These are phyloP conservation scores for Lutjanus erythropterus DNA, from an alignment of 2,113 vertebrate genomes.

Conservation along the genomic window DNA sequence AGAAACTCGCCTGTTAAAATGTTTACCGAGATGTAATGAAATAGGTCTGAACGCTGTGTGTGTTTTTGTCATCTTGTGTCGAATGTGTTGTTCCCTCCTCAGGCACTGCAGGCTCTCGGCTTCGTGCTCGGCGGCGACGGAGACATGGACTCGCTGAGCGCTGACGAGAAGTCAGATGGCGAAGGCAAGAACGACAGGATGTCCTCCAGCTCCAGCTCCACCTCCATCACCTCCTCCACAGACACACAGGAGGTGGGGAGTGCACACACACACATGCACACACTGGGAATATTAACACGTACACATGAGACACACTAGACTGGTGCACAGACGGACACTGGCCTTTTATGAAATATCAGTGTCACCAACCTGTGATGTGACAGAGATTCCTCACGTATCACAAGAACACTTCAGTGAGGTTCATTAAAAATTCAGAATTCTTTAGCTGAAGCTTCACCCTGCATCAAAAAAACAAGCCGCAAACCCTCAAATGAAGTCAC, in stretches of 20 bases:
- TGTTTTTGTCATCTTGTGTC: neutral
- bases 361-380: neutral
- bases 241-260: conserved; percentile 90
- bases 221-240: conserved; percentile 90
- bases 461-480: neutral
- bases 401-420: neutral
- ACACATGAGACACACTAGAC: neutral
- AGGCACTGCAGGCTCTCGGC: conserved; percentile 96
- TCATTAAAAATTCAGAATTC: neutral
- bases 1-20: neutral
- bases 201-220: conserved; percentile 92
- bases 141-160: conserved; percentile 90
- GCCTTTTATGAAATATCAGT: neutral
- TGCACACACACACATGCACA: conserved; percentile 8
- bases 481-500: neutral
- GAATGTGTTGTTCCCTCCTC: conserved; percentile 26
- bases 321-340: neutral
- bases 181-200: conserved; percentile 91
- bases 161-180: conserved; percentile 92
- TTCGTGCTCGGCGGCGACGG: conserved; percentile 91
- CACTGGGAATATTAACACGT: conserved; percentile 4
- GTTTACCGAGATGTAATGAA: neutral
- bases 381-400: neutral
- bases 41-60: neutral
- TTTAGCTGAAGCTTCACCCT: neutral